phyloP scores from a whole-genome alignment of 2,797 vertebrate species.

The Craterocephalus amniculus region DNA sequence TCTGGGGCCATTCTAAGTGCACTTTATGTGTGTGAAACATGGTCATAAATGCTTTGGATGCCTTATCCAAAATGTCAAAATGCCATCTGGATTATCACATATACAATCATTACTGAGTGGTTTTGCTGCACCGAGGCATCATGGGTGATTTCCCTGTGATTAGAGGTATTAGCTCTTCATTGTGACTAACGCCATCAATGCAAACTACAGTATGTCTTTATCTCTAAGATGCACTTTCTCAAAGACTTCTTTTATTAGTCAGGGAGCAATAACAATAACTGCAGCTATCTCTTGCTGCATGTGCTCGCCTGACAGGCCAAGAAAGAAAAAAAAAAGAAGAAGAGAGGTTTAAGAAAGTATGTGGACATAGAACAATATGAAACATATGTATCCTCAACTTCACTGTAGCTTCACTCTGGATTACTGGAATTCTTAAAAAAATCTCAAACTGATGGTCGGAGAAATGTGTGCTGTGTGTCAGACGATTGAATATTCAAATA shows the following conservation, averaged over 20 bases:
- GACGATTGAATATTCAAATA: conserved; percentile 35
- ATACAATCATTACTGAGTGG: conserved; percentile 55
- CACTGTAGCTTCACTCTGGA: conserved; percentile 62
- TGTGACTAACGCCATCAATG: conserved; percentile 37
- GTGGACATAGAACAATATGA: conserved; percentile 68
- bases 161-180: conserved; percentile 49
- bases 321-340: conserved; percentile 41
- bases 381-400: conserved; percentile 69
- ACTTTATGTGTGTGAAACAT: conserved; percentile 39
- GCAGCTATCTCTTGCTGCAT: conserved; percentile 49
- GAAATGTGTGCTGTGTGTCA: conserved; percentile 47
- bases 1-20: conserved; percentile 58
- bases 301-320: conserved; percentile 54
- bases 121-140: conserved; percentile 42
- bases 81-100: conserved; percentile 30
- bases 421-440: conserved; percentile 41
- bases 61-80: conserved; percentile 28
- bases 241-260: conserved; percentile 52
- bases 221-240: conserved; percentile 48
- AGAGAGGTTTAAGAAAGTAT: conserved; percentile 59
- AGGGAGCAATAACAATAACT: conserved; percentile 51
- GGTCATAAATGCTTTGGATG: conserved; percentile 25
- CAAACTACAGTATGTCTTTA: conserved; percentile 45
- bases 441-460: conserved; percentile 36
- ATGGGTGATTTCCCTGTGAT: conserved; percentile 29